These are phyloP conservation scores for Pycnonotus jocosus DNA, from an alignment of 2,113 vertebrate species.

Conservation along the genomic window DNA sequence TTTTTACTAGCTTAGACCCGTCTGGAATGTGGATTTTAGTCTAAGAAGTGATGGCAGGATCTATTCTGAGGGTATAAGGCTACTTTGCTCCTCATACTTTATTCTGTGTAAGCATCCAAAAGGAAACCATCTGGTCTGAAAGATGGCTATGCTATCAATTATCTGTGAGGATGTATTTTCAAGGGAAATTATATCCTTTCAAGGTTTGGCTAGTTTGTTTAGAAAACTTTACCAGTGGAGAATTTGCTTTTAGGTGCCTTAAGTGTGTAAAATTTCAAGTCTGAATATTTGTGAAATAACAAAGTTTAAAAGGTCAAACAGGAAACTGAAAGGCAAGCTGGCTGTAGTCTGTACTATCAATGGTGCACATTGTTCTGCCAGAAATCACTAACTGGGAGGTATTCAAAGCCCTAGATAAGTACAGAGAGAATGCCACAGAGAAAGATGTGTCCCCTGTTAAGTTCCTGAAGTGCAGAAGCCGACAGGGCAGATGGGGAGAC, in stretches of 20 bases:
- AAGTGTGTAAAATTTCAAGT: constrained; percentile 4
- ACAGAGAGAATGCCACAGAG: background rate
- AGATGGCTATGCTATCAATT: constrained; percentile 40
- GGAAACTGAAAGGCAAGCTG: background rate
- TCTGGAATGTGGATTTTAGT: constrained; percentile 7
- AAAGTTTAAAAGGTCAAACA: background rate
- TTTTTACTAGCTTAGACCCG: background rate
- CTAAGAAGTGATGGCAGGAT: background rate
- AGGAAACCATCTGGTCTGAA: constrained; percentile 37
- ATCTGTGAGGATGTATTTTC: constrained; percentile 27
- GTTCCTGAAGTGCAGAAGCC: background rate
- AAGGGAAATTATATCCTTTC: constrained; percentile 31
- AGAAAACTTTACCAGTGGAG: background rate
- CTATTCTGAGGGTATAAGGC: constrained; percentile 5
- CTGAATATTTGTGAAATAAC: background rate
- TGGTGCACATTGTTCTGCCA: background rate
- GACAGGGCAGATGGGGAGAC: background rate
- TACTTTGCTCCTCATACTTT: constrained; percentile 23
- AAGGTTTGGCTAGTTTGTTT: constrained; percentile 25
- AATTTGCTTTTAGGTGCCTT: constrained; percentile 13
- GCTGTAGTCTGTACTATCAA: background rate
- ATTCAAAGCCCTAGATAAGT: background rate
- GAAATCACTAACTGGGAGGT: background rate
- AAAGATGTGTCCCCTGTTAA: background rate
- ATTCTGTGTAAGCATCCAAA: background rate